Conservation (phyloP, 2,113 vertebrate species). For the Dendrocopos noguchii region DNA sequence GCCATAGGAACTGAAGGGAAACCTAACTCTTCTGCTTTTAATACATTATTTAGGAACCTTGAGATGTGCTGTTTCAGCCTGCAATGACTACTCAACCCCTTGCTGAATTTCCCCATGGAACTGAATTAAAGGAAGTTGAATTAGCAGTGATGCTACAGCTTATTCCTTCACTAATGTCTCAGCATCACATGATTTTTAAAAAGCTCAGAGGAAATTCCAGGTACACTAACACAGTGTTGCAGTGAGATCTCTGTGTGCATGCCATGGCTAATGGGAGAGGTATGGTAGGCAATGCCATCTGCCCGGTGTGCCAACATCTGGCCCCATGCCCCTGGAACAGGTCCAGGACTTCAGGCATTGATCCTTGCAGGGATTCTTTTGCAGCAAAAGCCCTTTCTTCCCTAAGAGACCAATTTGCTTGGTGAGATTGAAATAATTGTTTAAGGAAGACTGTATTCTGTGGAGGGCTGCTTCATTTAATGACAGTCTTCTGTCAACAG, state of each 20-base stretch:
- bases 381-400: neutral
- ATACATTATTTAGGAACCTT: slow-evolving; percentile 30
- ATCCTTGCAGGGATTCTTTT: neutral
- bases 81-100: neutral
- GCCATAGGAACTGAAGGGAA: neutral
- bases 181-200: neutral
- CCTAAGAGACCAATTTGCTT: neutral
- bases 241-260: rapidly evolving
- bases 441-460: neutral
- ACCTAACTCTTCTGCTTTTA: slow-evolving; percentile 5
- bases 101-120: neutral
- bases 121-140: neutral
- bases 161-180: neutral
- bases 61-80: neutral
- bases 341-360: neutral
- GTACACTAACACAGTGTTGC: neutral
- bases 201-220: neutral
- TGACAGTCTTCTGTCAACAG: neutral
- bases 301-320: neutral
- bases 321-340: neutral
- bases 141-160: neutral
- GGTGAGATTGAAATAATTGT: neutral
- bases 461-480: neutral
- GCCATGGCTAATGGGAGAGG: neutral
- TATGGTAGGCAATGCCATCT: neutral